These are phyloP conservation scores for Carassius gibelio DNA, from an alignment of 2,113 vertebrate species.

Conservation along the genomic window DNA sequence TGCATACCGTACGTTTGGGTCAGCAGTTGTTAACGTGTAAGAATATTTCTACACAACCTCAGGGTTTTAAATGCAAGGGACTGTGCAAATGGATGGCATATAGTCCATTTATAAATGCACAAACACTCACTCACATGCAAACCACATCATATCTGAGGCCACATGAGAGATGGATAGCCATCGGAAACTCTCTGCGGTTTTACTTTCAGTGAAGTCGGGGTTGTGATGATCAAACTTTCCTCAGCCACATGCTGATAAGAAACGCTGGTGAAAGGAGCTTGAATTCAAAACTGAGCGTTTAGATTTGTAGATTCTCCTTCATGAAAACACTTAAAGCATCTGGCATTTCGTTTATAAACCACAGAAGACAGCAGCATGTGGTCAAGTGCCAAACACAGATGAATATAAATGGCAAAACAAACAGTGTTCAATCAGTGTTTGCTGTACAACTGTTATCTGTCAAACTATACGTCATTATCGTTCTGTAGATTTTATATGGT, in stretches of 20 bases:
- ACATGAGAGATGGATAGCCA: neutral
- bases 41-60: slow-evolving; percentile 28
- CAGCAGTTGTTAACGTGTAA: neutral
- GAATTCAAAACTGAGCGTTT: neutral
- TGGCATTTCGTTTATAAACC: slow-evolving; percentile 59
- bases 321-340: neutral
- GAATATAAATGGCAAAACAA: slow-evolving; percentile 47
- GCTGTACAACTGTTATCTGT: slow-evolving; percentile 73
- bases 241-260: too few relatives aligned
- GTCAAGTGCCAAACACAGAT: slow-evolving; percentile 81
- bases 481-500: slow-evolving; percentile 81
- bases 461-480: slow-evolving; percentile 69
- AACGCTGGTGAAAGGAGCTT: neutral
- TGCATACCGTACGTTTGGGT: neutral
- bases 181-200: neutral
- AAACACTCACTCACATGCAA: slow-evolving; percentile 28
- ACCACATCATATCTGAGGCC: neutral
- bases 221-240: neutral
- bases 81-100: neutral
- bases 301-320: slow-evolving; percentile 21
- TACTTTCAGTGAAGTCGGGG: neutral
- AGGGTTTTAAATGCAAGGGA: slow-evolving; percentile 8
- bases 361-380: slow-evolving; percentile 71
- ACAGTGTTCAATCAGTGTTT: slow-evolving; percentile 77
- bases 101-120: neutral